Evolutionary conservation across 2,888 invertebrate genomes (phyloP).

Genomic region (Sinopyrophorus schimmeli): DNA sequence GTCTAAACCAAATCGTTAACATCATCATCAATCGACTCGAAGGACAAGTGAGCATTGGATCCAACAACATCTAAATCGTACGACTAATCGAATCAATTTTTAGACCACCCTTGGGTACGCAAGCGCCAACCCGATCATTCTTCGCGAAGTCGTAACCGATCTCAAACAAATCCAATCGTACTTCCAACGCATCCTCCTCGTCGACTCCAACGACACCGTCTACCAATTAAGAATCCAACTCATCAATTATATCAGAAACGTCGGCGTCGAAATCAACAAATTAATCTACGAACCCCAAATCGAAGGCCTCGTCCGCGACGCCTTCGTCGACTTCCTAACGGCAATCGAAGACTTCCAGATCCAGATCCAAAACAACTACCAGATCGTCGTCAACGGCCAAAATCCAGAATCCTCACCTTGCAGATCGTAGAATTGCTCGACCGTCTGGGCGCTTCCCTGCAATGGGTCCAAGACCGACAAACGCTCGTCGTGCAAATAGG

Average conservation of each 20-base stretch:
- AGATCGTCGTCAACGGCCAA: slow-evolving; percentile 11
- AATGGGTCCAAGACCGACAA: slow-evolving; percentile 9
- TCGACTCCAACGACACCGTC: neutral
- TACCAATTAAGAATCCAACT: slow-evolving; percentile 5
- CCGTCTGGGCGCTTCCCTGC: slow-evolving; percentile 9
- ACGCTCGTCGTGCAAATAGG: slow-evolving; percentile 21
- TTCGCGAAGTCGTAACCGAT: slow-evolving; percentile 1
- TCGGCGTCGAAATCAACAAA: slow-evolving; percentile 9
- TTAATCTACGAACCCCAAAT: slow-evolving; percentile 11
- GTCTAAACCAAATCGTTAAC: slow-evolving; percentile 11
- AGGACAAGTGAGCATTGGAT: neutral
- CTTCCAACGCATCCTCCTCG: neutral
- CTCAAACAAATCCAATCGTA: slow-evolving; percentile 4
- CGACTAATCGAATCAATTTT: no score
- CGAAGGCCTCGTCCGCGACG: slow-evolving; percentile 3
- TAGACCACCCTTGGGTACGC: neutral
- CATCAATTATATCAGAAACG: slow-evolving; percentile 3
- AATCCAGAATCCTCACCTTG: slow-evolving; percentile 2
- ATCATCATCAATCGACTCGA: slow-evolving; percentile 7
- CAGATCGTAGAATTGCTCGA: slow-evolving; percentile 11
- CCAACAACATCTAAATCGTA: no score
- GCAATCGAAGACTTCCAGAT: slow-evolving; percentile 17
- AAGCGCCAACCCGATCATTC: neutral
- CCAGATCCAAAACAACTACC: slow-evolving; percentile 14
- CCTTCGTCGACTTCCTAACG: slow-evolving; percentile 11